Percentiles rank a stretch among this genome's conserved stretches.
Evolutionary conservation across 2,888 invertebrate genomes (phyloP).

Genomic region (Dinocampus coccinellae): DNA sequence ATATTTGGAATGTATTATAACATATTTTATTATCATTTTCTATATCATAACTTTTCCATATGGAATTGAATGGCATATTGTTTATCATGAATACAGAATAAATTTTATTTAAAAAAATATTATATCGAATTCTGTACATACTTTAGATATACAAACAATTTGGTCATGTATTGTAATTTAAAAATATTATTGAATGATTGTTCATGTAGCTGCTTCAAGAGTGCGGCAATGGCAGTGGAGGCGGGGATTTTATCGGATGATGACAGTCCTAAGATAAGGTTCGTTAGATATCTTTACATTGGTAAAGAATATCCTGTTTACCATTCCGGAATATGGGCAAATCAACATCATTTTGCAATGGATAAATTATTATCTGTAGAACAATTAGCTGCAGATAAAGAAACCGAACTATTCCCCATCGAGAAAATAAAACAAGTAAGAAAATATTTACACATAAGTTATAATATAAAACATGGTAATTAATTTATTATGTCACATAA

Average conservation of each 20-base stretch:
- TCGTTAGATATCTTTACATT: conserved; percentile 72
- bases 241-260: conserved; percentile 21
- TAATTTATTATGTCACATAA: neutral
- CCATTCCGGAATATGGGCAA: conserved; percentile 73
- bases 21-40: neutral
- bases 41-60: neutral
- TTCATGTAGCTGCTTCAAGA: neutral
- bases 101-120: no score
- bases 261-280: conserved; percentile 50
- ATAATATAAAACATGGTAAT: neutral
- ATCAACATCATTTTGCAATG: conserved; percentile 71
- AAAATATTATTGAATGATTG: neutral
- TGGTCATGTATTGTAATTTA: neutral
- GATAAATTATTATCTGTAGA: conserved; percentile 69
- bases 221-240: conserved; percentile 31
- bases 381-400: conserved; percentile 55
- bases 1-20: neutral
- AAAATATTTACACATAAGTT: conserved; percentile 23
- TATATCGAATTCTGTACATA: no score
- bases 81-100: no score
- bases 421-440: conserved; percentile 59
- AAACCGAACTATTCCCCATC: conserved; percentile 53
- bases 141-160: neutral
- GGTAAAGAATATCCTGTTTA: conserved; percentile 73
- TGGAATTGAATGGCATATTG: neutral